Percentiles rank a stretch among this genome's conserved stretches.
Conservation (phyloP, 2,888 invertebrate genomes). For the Diachrysia chrysitis region DNA sequence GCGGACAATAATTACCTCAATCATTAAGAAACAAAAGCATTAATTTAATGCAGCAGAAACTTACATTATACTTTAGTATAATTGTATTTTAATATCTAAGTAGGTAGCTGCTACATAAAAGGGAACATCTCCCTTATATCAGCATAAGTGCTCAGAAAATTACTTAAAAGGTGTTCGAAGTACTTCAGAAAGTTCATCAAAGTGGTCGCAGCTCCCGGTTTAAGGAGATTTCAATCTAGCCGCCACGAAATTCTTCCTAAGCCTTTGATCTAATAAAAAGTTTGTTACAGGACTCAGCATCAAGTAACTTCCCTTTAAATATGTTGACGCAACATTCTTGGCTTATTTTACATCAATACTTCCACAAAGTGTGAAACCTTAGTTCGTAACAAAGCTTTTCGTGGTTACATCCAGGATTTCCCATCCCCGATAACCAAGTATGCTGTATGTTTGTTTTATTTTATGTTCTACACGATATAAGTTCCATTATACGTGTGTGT, state of each 20-base stretch:
- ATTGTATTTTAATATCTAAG: too few relatives aligned
- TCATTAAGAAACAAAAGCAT: too few relatives aligned
- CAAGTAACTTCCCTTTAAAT: slow-evolving; percentile 6
- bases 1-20: too few relatives aligned
- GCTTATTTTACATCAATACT: background rate
- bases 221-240: slow-evolving; percentile 35
- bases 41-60: too few relatives aligned
- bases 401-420: slow-evolving; percentile 14
- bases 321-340: background rate
- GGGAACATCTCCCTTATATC: background rate
- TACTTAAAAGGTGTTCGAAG: slow-evolving; percentile 20
- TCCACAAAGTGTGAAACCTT: background rate
- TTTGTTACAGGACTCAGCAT: slow-evolving; percentile 7
- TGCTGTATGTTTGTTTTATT: slow-evolving; percentile 34
- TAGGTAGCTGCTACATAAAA: background rate
- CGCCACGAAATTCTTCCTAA: slow-evolving; percentile 17
- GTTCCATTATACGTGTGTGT: slow-evolving; percentile 13
- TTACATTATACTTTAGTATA: too few relatives aligned
- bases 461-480: slow-evolving; percentile 20
- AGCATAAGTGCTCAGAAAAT: slow-evolving; percentile 10
- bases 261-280: slow-evolving; percentile 31
- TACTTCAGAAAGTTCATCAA: slow-evolving; percentile 33
- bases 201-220: slow-evolving; percentile 30
- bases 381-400: slow-evolving; percentile 12
- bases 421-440: slow-evolving; percentile 30